Evolutionary conservation across 2,797 vertebrate genomes (phyloP), one percentile per base, ranked within the genome.

Genomic region (Eremophila alpestris): DNA sequence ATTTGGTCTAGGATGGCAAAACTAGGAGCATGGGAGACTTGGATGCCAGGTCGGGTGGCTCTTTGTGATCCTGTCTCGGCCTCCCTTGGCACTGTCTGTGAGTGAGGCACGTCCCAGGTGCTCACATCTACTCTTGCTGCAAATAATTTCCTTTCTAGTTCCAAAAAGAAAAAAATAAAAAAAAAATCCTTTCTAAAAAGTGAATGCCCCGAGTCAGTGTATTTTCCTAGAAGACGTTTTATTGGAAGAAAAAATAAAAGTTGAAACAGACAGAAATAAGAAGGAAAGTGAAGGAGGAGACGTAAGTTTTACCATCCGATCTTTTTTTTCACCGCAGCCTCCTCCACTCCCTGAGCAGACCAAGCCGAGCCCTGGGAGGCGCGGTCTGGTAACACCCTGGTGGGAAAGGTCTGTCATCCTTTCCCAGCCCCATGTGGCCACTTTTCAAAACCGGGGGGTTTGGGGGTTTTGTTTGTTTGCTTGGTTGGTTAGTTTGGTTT

Each of bases 371-470:
- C 34, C 16, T 63, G 38, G 14, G 36, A 70, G 11, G 45, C 1
- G 2, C 1, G 2, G 10, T 11, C 17, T 2, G 1, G 7, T 30
- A 79, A 59, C 32, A 40, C 1, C 24, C 46, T 20, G 0, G 23
- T 7, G 10, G 32, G 58, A 81, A 56, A 68, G 10, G 10, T 82
- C 36, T 64, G 21, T 16, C 29, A 26, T 77, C 26, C 32, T 70
- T 87, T 74, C 29, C 34, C 41, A 88, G 32, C 6, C 38, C 16
- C 43, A 30, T 54, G 24, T 65, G 27, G 46, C 20, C 7, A 1
- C 29, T 74, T 73, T 54, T 58, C 38, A 68, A 54, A 75, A 41
- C 2, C 2, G 13, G 10, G 4, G 46, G 12, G 3, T 4, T 22
- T 41, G 2, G 16, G 22, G 14, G 3, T 2, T 54, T 41, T 54